Conservation (phyloP, 2,797 vertebrate species). For the Valencia hispanica region DNA sequence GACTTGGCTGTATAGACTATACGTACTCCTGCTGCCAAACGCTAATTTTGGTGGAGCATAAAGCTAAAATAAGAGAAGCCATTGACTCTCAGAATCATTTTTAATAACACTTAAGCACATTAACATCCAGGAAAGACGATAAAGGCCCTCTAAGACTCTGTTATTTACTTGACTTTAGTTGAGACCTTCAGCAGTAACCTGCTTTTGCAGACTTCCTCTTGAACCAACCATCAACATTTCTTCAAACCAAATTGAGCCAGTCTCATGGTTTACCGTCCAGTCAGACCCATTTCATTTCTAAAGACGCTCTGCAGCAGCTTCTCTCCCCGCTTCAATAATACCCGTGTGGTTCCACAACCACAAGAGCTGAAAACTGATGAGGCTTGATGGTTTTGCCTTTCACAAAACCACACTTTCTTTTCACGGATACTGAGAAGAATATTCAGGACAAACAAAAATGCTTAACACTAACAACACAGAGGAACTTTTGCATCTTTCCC, state of each 20-base stretch:
- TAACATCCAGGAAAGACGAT: not conserved
- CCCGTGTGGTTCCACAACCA: not conserved
- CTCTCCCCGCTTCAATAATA: not conserved
- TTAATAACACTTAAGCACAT: not conserved
- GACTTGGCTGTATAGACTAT: not conserved
- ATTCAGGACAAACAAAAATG: not conserved
- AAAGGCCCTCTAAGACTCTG: constrained; percentile 2
- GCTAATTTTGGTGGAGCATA: not conserved
- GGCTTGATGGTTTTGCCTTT: not conserved
- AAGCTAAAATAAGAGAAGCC: not conserved
- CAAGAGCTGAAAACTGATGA: not conserved
- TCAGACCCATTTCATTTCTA: not conserved
- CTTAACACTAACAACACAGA: not conserved
- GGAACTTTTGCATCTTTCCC: not conserved
- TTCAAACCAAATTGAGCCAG: constrained; percentile 6
- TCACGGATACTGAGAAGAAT: not conserved
- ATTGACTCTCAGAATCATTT: not conserved
- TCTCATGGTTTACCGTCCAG: not conserved
- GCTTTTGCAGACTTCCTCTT: not conserved
- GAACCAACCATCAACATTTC: not conserved
- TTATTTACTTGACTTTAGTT: constrained; percentile 1
- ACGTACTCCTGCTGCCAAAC: not conserved
- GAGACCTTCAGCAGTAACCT: not conserved
- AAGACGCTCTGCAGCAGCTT: not conserved
- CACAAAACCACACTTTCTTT: not conserved